Percentiles rank a stretch among this genome's conserved stretches.
Evolutionary conservation across 1,140 invertebrate species (phyloP).

Genomic region (Dreissena polymorpha): DNA sequence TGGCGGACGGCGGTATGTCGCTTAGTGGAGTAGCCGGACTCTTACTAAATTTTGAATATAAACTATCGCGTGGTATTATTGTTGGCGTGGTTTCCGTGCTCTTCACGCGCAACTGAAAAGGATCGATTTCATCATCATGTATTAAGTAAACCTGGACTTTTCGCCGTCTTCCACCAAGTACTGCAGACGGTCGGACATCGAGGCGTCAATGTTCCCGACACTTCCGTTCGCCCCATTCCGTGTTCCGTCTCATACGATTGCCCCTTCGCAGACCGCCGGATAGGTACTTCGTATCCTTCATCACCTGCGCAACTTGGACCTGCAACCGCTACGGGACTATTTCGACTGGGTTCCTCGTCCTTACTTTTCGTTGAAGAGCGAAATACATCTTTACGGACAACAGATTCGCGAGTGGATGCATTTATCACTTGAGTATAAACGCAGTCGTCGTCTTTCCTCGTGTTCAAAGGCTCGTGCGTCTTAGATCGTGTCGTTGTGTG

Average conservation of each 20-base stretch:
- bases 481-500: background rate
- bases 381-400: too few relatives aligned
- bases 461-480: background rate
- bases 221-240: background rate
- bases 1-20: slow-evolving; percentile 43
- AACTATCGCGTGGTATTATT: slow-evolving; percentile 10
- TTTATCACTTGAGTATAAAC: slow-evolving; percentile 38
- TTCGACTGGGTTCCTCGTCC: background rate
- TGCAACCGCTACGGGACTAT: slow-evolving; percentile 1
- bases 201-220: slow-evolving; percentile 17
- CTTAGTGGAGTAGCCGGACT: slow-evolving; percentile 34
- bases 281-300: slow-evolving; percentile 42
- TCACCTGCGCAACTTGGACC: background rate
- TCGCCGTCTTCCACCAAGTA: slow-evolving; percentile 48
- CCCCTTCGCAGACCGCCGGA: slow-evolving; percentile 20
- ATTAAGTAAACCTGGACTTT: slow-evolving; percentile 33
- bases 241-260: slow-evolving; percentile 40
- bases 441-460: slow-evolving; percentile 20
- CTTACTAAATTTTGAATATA: slow-evolving; percentile 28
- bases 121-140: slow-evolving; percentile 36
- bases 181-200: slow-evolving; percentile 45
- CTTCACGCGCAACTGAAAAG: slow-evolving; percentile 35
- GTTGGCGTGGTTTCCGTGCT: slow-evolving; percentile 33
- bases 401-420: too few relatives aligned
- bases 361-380: slow-evolving; percentile 23